Base-by-base conservation (phyloP, 2,888 invertebrate species). In the Spilosoma lubricipeda region DNA sequence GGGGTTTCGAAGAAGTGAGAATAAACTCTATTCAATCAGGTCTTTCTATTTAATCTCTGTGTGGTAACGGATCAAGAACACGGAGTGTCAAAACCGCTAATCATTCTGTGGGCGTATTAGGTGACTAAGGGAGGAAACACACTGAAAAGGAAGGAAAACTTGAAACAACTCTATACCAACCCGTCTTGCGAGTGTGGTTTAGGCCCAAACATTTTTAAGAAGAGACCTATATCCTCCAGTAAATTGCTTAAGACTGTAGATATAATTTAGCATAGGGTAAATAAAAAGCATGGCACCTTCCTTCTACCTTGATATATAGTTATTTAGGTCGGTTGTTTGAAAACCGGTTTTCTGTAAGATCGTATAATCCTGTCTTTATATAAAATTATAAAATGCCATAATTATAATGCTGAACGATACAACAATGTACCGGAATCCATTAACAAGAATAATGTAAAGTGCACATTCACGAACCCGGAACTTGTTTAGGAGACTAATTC, bases 401-500 rank as follows among this genome's bases (percentile, higher is more conserved):
- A 56, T 56, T 56, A 9, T n/a, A n/a, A 56, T 0, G 52, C n/a
- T 56, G 52, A n/a, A 56, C 52, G n/a, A 0, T n/a, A 56, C 52
- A 78, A 83, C 80, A 78, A 74, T 83, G 84, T 85, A 81, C 76
- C 71, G 68, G 84, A 83, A 86, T 87, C 85, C 83, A 86, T 88
- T 89, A 86, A 85, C 82, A 82, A 87, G 89, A 86, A 87, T 90
- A 88, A 88, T 88, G 88, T 86, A 70, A 77, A 82, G 82, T 85
- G 86, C 86, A 87, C 81, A 80, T 78, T 79, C 80, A 74, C 77
- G 83, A 86, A 87, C 80, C 82, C 81, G 78, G 74, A 82, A 83
- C 85, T 87, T 87, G 89, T 90, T 92, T 91, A 92, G 88, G 86
- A 85, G 82, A 82, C 79, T 91, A 92, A 91, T 91, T 90, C 87